Conservation (phyloP, 2,888 invertebrate genomes). For the Cyrtodaria siliqua region DNA sequence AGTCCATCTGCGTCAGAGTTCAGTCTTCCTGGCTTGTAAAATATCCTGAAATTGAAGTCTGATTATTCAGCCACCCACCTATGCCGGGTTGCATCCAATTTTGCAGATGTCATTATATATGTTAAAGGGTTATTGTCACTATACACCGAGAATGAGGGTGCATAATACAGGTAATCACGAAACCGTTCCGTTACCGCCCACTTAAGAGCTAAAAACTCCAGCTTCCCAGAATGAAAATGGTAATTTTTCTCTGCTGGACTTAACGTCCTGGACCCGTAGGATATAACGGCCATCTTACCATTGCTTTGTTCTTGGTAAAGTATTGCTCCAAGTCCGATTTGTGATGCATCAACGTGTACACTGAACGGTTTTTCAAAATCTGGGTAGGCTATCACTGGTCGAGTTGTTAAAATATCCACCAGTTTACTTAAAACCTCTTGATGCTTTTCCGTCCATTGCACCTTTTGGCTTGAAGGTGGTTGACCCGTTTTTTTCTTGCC, state of each 20-base stretch:
- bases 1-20: not conserved
- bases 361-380: slow-evolving; percentile 7
- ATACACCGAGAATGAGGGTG: not conserved
- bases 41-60: slow-evolving; percentile 2
- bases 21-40: slow-evolving; percentile 1
- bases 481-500: no score
- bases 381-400: slow-evolving; percentile 7
- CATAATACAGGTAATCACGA: slow-evolving; percentile 7
- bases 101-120: slow-evolving; percentile 1
- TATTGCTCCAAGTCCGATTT: not conserved
- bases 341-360: slow-evolving; percentile 4
- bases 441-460: not conserved
- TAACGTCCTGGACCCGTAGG: not conserved
- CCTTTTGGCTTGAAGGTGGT: no score
- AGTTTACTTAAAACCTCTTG: not conserved
- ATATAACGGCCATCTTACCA: slow-evolving; percentile 2
- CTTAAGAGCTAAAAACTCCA: slow-evolving; percentile 12
- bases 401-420: not conserved
- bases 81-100: not conserved
- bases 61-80: slow-evolving; percentile 3
- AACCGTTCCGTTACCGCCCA: slow-evolving; percentile 16
- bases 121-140: slow-evolving; percentile 17
- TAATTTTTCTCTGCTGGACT: slow-evolving; percentile 1
- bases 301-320: slow-evolving; percentile 8
- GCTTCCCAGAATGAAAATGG: not conserved